Percentiles rank a stretch among this genome's conserved stretches.
These are phyloP conservation scores for Theretra japonica DNA, from an alignment of 2,888 invertebrate species.

Conservation along the genomic window DNA sequence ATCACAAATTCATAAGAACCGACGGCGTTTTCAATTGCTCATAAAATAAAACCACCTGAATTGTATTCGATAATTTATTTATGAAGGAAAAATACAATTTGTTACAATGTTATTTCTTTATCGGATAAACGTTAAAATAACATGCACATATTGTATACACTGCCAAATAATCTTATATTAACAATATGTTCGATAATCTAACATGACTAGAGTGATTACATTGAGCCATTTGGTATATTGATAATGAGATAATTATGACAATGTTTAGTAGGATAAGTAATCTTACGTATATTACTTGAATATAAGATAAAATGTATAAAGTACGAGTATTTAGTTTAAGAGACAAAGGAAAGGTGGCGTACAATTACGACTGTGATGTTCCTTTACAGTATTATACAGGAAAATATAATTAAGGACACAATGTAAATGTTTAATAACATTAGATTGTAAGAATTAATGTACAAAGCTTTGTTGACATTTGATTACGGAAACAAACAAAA, in stretches of 20 bases:
- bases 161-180: conserved; percentile 25
- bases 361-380: conserved; percentile 72
- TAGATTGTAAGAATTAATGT: conserved; percentile 58
- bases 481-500: conserved; percentile 48
- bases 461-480: conserved; percentile 66
- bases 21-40: conserved; percentile 6
- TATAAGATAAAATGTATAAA: background rate
- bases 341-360: conserved; percentile 38
- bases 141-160: conserved; percentile 12
- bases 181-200: conserved; percentile 9
- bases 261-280: conserved; percentile 11
- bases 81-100: background rate
- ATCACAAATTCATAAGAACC: background rate
- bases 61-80: conserved; percentile 13
- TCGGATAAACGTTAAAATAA: conserved; percentile 7
- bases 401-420: conserved; percentile 32
- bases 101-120: background rate
- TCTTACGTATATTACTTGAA: background rate
- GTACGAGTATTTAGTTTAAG: conserved; percentile 13
- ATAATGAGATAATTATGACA: conserved; percentile 21
- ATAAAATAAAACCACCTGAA: conserved; percentile 8
- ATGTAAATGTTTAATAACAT: conserved; percentile 45
- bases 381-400: conserved; percentile 70
- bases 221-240: conserved; percentile 16
- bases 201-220: conserved; percentile 15